Evolutionary conservation across 2,113 vertebrate species (phyloP).

Genomic region (Dicerorhinus sumatrensis): DNA sequence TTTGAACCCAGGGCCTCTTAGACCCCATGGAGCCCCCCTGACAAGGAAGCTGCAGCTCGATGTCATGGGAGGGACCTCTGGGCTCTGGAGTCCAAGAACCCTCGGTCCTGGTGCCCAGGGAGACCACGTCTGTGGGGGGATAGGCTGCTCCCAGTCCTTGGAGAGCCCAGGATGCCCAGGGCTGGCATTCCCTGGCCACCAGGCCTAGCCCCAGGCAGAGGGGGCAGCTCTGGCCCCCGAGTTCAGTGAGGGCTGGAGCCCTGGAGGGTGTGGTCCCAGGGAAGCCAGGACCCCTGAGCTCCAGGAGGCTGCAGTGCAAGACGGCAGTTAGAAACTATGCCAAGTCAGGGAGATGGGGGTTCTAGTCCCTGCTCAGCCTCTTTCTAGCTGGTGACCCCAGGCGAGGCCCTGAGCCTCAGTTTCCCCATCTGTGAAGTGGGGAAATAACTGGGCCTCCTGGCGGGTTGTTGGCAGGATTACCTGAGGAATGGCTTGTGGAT

Average conservation of each 20-base stretch:
- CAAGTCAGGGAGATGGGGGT: background rate
- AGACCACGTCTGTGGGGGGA: background rate
- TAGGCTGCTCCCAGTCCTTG: background rate
- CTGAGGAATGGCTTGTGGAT: accelerated
- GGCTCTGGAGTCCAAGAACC: background rate
- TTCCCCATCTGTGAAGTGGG: background rate
- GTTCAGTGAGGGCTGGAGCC: background rate
- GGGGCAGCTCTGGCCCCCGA: background rate
- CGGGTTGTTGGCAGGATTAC: background rate
- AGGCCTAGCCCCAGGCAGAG: background rate
- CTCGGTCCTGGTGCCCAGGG: background rate
- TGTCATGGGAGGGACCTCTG: background rate
- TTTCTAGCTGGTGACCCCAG: background rate
- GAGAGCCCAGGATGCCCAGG: background rate
- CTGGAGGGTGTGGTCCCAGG: background rate
- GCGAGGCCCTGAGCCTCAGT: background rate
- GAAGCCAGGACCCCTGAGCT: background rate
- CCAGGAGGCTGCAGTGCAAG: background rate
- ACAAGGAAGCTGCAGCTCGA: background rate
- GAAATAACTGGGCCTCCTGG: background rate
- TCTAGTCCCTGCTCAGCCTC: background rate
- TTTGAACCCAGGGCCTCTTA: too few relatives aligned
- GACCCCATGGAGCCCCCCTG: background rate
- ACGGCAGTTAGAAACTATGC: background rate
- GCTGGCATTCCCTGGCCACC: background rate